Base-by-base conservation (phyloP, 2,888 invertebrate genomes). In the Sinodicranocentrus sp. region DNA sequence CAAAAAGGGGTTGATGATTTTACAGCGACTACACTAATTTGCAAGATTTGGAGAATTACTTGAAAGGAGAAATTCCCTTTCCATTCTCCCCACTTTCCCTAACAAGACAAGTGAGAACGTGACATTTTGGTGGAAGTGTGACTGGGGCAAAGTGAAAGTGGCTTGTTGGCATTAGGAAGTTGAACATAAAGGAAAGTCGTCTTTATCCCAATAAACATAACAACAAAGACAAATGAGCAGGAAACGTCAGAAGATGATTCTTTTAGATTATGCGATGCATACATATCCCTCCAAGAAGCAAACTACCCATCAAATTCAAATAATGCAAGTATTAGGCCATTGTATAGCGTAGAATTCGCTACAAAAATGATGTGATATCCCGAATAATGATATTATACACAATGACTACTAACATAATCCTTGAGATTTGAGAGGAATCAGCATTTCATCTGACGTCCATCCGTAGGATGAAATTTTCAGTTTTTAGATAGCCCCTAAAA, bases 191-290 rank as follows among this genome's bases (percentile, higher is more conserved):
- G 72, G 19, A 75, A 44, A 59, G 39, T 28, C 23, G 19, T 21
- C 28, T 57, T 44, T 28, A 44, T 39, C 52, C 19, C n/a, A 28
- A 54, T 43, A 17, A 72, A 52, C 73, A 73, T 44, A 80, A 79
- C 71, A 52, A 80, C 54, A 80, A 80, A 68, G 65, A 65, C 63
- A 52, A 72, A 67, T 71, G 65, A 80, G 71, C n/a, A 28, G 52
- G 43, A 28, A 67, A 72, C 52, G 17, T n/a, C 61, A 80, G 52
- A 71, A 43, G 33, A 15, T n/a, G 21, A 59, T 28, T 77, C 28
- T 61, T 33, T n/a, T n/a, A n/a, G n/a, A n/a, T n/a, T n/a, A n/a
- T n/a, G n/a, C n/a, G n/a, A n/a, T n/a, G n/a, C n/a, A n/a, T n/a
- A 33, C 33, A 33, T 33, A n/a, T n/a, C n/a, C n/a, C n/a, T 25